phyloP scores from a whole-genome alignment of 2,113 vertebrate genomes.

The Petrocephalus microphthalmus region DNA sequence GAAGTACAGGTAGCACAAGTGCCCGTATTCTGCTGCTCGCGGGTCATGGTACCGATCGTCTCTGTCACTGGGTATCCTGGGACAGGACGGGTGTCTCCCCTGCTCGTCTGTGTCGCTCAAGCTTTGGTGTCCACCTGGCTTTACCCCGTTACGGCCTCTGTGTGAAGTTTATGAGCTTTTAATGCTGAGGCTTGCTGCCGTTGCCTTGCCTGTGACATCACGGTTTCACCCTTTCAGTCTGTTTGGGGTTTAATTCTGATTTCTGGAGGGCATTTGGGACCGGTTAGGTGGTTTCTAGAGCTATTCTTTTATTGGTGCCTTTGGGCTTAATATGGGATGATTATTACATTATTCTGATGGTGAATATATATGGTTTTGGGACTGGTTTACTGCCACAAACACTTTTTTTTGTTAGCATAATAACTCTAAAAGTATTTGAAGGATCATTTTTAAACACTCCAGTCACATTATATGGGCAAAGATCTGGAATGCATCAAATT shows the following conservation, averaged over 20 bases:
- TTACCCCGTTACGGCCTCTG: neutral
- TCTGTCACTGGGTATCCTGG: neutral
- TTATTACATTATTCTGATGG: neutral
- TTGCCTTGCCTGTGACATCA: neutral
- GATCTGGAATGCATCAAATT: neutral
- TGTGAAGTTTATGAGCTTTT: neutral
- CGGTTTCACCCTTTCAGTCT: neutral
- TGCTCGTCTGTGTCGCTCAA: neutral
- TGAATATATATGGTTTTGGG: neutral
- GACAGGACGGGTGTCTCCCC: neutral
- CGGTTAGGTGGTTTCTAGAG: neutral
- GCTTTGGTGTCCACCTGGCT: neutral
- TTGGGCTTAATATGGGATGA: neutral
- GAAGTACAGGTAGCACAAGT: constrained; percentile 62
- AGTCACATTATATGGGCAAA: neutral
- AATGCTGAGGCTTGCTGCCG: neutral
- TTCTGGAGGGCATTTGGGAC: neutral
- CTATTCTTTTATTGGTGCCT: neutral
- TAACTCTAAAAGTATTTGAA: neutral
- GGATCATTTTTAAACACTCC: neutral
- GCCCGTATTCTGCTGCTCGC: constrained; percentile 31
- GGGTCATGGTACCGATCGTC: neutral
- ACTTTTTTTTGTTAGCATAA: neutral
- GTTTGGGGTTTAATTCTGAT: neutral
- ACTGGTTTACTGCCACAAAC: neutral